Conservation (phyloP, 1,140 invertebrate genomes). For the Drosophila mauritiana region DNA sequence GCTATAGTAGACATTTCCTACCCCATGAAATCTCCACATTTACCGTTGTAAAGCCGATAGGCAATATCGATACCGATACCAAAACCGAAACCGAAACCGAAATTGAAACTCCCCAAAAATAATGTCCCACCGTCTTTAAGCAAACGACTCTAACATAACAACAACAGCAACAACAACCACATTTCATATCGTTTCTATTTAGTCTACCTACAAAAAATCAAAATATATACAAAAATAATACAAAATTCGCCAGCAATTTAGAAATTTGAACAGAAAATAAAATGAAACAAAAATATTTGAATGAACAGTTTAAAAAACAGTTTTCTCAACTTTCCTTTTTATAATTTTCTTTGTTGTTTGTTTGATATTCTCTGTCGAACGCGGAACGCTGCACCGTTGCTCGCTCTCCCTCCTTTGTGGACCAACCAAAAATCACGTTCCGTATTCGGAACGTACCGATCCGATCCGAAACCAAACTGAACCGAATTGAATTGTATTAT, state of each 20-base stretch:
- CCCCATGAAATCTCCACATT: slow-evolving; percentile 34
- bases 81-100: slow-evolving; percentile 20
- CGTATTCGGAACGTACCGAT: slow-evolving; percentile 47
- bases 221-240: slow-evolving; percentile 40
- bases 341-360: slow-evolving; percentile 83
- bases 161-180: slow-evolving; percentile 78
- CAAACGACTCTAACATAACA: slow-evolving; percentile 66
- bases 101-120: slow-evolving; percentile 4
- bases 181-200: slow-evolving; percentile 79
- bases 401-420: slow-evolving; percentile 73
- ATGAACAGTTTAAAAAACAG: slow-evolving; percentile 53
- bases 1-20: slow-evolving; percentile 37
- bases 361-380: slow-evolving; percentile 85
- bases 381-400: slow-evolving; percentile 85
- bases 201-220: slow-evolving; percentile 35
- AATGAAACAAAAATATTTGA: slow-evolving; percentile 44
- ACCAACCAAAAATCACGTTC: slow-evolving; percentile 68
- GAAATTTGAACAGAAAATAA: slow-evolving; percentile 42
- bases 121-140: slow-evolving; percentile 25
- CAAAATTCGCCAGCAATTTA: slow-evolving; percentile 58
- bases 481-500: slow-evolving; percentile 42
- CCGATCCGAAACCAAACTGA: slow-evolving; percentile 30
- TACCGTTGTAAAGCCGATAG: slow-evolving; percentile 20
- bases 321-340: slow-evolving; percentile 76
- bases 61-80: slow-evolving; percentile 10